These are phyloP conservation scores for Melozone crissalis DNA, from an alignment of 2,113 vertebrate species.

Conservation along the genomic window DNA sequence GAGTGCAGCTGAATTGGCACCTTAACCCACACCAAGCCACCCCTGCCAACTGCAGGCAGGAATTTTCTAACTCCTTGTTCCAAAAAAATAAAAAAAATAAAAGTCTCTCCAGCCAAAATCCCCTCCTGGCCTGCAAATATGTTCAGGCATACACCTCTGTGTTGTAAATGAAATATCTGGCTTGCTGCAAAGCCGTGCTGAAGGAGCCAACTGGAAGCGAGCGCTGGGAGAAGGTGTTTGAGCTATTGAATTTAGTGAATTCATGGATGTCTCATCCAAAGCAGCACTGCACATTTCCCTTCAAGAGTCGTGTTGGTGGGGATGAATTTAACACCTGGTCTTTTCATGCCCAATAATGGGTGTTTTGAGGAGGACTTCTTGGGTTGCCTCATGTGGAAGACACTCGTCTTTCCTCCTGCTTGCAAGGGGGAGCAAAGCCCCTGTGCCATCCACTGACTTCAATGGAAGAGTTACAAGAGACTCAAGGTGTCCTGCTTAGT, in stretches of 20 bases:
- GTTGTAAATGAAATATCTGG: constrained; percentile 55
- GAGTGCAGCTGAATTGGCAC: not conserved
- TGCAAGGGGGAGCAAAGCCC: not conserved
- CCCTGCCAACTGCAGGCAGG: not conserved
- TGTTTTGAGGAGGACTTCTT: not conserved
- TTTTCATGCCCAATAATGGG: not conserved
- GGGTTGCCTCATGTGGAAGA: not conserved
- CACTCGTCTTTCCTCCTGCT: not conserved
- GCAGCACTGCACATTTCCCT: not conserved
- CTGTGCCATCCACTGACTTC: not conserved
- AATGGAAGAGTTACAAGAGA: not conserved
- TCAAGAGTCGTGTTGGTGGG: not conserved
- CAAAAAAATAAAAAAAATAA: not conserved
- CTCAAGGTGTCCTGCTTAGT: not conserved
- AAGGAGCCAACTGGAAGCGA: constrained; percentile 54
- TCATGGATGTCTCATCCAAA: not conserved
- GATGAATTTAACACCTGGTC: not conserved
- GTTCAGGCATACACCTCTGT: constrained; percentile 56
- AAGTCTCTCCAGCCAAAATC: constrained; percentile 27
- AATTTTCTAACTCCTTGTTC: constrained; percentile 15
- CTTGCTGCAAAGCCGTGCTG: not conserved
- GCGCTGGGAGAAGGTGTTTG: constrained; percentile 33
- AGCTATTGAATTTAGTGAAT: constrained; percentile 22
- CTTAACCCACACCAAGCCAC: not conserved
- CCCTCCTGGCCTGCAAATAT: constrained; percentile 59